A percentile compares a stretch with the other conserved stretches of the same genome.
These are phyloP conservation scores for Turdus rufiventris DNA, from an alignment of 2,113 vertebrate genomes.

Conservation along the genomic window DNA sequence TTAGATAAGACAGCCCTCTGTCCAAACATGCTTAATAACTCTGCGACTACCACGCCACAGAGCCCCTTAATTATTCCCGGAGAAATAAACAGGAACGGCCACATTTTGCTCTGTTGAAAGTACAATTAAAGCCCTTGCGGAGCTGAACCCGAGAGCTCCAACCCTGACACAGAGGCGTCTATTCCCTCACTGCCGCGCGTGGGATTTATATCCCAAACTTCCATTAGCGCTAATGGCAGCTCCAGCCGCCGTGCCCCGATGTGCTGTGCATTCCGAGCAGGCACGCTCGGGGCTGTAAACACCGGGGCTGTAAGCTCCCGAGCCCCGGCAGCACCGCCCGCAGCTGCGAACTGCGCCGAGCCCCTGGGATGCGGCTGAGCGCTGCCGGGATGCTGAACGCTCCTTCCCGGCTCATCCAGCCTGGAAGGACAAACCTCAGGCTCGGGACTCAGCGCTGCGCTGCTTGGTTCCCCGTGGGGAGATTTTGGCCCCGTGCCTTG, in stretches of 20 bases:
- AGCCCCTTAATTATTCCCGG: background rate
- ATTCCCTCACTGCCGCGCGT: background rate
- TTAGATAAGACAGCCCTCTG: constrained; percentile 41
- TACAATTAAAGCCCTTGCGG: background rate
- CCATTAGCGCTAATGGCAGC: constrained; percentile 55
- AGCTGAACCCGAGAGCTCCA: background rate
- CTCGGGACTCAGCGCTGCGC: background rate
- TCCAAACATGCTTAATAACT: constrained; percentile 21
- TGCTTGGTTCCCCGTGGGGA: background rate
- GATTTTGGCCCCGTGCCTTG: constrained; percentile 21
- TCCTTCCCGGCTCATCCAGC: background rate
- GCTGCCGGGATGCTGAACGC: background rate
- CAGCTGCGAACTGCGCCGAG: background rate
- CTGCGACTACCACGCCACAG: background rate
- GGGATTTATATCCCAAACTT: constrained; percentile 4
- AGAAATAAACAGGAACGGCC: constrained; percentile 29
- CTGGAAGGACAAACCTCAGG: constrained; percentile 12
- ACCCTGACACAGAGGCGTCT: background rate
- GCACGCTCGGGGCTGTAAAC: background rate
- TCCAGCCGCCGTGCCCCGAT: background rate
- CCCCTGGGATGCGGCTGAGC: background rate
- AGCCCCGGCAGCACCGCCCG: background rate
- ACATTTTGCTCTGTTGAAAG: background rate
- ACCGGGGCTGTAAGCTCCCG: background rate
- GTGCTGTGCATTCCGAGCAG: background rate